Evolutionary conservation across 2,888 invertebrate genomes (phyloP).

Genomic region (Caenorhabditis sp.): DNA sequence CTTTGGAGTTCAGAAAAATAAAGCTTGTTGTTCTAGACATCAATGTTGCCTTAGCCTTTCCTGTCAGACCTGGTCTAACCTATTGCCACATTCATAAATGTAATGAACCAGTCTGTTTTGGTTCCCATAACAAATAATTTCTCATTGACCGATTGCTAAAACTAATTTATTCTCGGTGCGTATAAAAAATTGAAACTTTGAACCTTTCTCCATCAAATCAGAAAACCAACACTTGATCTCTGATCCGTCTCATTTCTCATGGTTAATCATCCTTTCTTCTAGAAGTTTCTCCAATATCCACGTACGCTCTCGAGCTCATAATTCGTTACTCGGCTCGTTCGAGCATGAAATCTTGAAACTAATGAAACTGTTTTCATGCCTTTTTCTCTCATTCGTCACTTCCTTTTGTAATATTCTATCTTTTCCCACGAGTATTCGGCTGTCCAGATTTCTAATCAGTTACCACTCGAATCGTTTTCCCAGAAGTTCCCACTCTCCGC

Average conservation of each 20-base stretch:
- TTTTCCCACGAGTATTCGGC: conserved; percentile 9
- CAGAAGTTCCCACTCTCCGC: conserved; percentile 15
- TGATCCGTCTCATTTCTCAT: conserved; percentile 5
- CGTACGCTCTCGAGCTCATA: background rate
- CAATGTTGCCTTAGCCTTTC: too few species aligned
- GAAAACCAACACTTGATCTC: conserved; percentile 14
- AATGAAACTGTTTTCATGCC: background rate
- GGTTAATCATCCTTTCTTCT: conserved; percentile 9
- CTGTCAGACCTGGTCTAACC: too few species aligned
- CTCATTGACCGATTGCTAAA: background rate
- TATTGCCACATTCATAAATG: too few species aligned
- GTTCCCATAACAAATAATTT: background rate
- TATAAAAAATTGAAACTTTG: conserved; percentile 1
- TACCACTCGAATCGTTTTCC: conserved; percentile 13
- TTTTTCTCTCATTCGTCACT: conserved; percentile 14
- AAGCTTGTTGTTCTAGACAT: too few species aligned
- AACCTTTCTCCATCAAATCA: conserved; percentile 1
- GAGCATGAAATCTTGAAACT: background rate
- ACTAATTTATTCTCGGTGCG: background rate
- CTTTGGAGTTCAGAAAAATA: too few species aligned
- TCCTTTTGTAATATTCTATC: conserved; percentile 1
- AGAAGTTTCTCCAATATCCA: conserved; percentile 15
- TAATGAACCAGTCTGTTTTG: background rate
- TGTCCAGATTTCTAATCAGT: conserved; percentile 29
- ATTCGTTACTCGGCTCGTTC: conserved; percentile 12